Conservation (phyloP, 1,140 invertebrate genomes). For the Eciton burchellii region DNA sequence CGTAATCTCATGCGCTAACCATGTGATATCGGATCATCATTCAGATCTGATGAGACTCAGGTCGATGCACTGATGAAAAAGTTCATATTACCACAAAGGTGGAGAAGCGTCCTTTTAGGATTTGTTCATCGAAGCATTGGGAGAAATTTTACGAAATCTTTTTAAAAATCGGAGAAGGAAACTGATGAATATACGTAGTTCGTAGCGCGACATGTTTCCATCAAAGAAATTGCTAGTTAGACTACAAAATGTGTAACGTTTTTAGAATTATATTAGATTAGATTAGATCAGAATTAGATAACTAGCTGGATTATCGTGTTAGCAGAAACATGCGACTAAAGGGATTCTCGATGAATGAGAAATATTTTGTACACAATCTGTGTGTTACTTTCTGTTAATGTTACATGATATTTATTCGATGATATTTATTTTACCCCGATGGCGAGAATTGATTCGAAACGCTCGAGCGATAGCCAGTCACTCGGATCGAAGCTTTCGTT, state of each 20-base stretch:
- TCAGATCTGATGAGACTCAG: conserved; percentile 74
- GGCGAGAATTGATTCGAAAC: conserved; percentile 68
- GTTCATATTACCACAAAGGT: conserved; percentile 72
- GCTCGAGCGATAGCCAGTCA: conserved; percentile 52
- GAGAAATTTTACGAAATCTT: neutral
- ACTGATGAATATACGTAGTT: neutral
- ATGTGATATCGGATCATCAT: conserved; percentile 60
- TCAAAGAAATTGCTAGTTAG: neutral
- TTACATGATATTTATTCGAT: neutral
- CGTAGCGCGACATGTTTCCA: neutral
- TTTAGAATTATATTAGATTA: neutral
- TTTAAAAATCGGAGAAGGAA: neutral
- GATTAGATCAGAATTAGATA: neutral
- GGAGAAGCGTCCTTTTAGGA: conserved; percentile 36
- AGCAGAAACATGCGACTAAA: neutral
- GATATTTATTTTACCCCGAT: neutral
- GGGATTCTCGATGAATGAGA: neutral
- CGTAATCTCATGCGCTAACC: conserved; percentile 20
- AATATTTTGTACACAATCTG: neutral
- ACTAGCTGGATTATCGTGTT: neutral
- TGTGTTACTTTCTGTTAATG: neutral
- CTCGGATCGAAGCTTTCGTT: conserved; percentile 42
- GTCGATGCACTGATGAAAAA: conserved; percentile 17
- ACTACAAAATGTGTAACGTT: neutral
- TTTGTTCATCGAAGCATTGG: neutral